A percentile compares a stretch with the other conserved stretches of the same genome.
phyloP scores from a whole-genome alignment of 2,888 invertebrate species.

The Apamea epomidion region DNA sequence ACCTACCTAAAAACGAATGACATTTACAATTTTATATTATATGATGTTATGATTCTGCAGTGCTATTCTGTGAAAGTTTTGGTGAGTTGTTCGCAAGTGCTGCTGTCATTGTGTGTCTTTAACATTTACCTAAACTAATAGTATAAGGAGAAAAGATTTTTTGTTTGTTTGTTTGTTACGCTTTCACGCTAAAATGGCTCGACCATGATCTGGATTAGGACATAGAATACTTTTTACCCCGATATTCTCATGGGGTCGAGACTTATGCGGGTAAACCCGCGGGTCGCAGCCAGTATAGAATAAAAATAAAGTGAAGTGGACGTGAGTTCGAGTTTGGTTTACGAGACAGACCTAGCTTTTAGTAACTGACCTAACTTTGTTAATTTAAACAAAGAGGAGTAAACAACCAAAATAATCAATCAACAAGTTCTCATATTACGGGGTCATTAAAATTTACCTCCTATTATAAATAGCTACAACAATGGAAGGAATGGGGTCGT shows the following conservation, averaged over 20 bases:
- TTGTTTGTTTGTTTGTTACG: too few relatives aligned
- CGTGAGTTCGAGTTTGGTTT: not conserved
- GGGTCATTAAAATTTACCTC: conserved; percentile 61
- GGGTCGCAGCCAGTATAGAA: not conserved
- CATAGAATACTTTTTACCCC: too few relatives aligned
- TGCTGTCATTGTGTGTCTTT: too few relatives aligned
- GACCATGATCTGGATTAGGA: too few relatives aligned
- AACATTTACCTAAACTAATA: too few relatives aligned
- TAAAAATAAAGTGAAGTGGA: not conserved
- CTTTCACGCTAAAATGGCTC: too few relatives aligned
- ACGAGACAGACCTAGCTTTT: not conserved
- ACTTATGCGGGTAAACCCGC: too few relatives aligned
- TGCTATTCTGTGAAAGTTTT: not conserved
- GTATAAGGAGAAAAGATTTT: too few relatives aligned
- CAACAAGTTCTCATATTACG: conserved; percentile 31
- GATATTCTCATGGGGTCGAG: too few relatives aligned
- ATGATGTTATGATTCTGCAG: too few relatives aligned
- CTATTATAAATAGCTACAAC: conserved; percentile 57
- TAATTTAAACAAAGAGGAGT: not conserved
- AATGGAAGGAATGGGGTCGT: conserved; percentile 53
- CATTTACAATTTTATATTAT: not conserved
- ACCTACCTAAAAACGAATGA: not conserved
- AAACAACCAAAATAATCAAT: not conserved
- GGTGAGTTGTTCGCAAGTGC: not conserved
- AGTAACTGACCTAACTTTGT: not conserved